These are phyloP conservation scores for Amiota mariae DNA, from an alignment of 2,888 invertebrate genomes.

Conservation along the genomic window DNA sequence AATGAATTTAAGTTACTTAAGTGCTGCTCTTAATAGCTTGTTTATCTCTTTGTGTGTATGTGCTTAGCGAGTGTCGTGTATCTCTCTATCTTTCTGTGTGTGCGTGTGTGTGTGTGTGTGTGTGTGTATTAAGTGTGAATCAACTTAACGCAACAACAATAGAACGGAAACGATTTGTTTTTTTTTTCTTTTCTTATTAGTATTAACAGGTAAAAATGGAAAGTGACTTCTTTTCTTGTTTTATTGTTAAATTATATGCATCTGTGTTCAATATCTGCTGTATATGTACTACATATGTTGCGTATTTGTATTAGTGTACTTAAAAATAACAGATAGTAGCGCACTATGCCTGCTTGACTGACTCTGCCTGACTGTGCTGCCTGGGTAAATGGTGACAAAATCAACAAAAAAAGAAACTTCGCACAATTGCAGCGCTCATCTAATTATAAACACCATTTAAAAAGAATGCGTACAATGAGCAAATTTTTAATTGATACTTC, in stretches of 20 bases:
- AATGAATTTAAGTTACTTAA: slow-evolving; percentile 18
- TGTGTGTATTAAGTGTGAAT: slow-evolving; percentile 24
- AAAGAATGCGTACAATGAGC: not conserved
- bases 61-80: slow-evolving; percentile 2
- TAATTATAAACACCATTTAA: slow-evolving; percentile 20
- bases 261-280: slow-evolving; percentile 12
- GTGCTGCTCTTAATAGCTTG: not conserved
- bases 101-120: not conserved
- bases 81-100: not conserved
- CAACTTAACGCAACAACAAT: slow-evolving; percentile 45
- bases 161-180: slow-evolving; percentile 57
- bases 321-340: slow-evolving; percentile 55
- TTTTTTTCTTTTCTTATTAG: too few relatives aligned
- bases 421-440: not conserved
- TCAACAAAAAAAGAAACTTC: slow-evolving; percentile 44
- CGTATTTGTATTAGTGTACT: slow-evolving; percentile 37
- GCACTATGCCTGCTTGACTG: not conserved
- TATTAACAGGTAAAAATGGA: slow-evolving; percentile 60
- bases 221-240: slow-evolving; percentile 51
- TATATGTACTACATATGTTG: slow-evolving; percentile 23
- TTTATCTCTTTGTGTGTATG: slow-evolving; percentile 27
- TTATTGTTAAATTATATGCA: not conserved
- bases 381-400: slow-evolving; percentile 50
- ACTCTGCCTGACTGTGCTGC: too few relatives aligned
- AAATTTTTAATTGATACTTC: too few relatives aligned